Evolutionary conservation across 2,888 invertebrate genomes (phyloP).

Genomic region (Mythimna pallens): DNA sequence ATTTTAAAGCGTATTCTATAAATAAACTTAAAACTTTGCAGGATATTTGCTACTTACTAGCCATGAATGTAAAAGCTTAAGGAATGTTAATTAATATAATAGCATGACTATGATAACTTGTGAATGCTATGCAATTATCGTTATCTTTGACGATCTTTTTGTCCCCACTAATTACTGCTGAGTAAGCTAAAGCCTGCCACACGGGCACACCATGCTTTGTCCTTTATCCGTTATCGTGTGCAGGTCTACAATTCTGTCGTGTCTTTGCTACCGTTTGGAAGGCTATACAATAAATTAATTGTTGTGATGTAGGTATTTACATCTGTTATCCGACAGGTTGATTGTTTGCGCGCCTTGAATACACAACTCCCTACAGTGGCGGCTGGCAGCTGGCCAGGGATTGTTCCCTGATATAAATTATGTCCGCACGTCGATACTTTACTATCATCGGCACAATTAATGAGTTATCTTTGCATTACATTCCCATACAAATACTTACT

Average conservation of each 20-base stretch:
- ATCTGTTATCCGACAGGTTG: conserved; percentile 65
- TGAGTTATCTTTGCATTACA: conserved; percentile 53
- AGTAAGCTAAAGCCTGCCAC: background rate
- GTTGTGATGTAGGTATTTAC: conserved; percentile 50
- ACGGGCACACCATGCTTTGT: conserved; percentile 21
- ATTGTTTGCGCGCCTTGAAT: conserved; percentile 73
- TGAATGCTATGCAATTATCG: conserved; percentile 4
- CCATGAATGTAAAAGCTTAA: conserved; percentile 7
- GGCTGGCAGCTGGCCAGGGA: conserved; percentile 75
- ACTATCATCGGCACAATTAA: conserved; percentile 70
- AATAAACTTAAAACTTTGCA: conserved; percentile 25
- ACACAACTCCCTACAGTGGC: conserved; percentile 63
- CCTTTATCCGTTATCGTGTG: conserved; percentile 10
- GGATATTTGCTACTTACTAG: conserved; percentile 15
- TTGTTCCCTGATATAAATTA: conserved; percentile 73
- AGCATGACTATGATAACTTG: conserved; percentile 8
- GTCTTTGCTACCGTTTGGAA: conserved; percentile 3
- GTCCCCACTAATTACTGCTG: conserved; percentile 26
- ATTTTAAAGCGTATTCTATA: conserved; percentile 14
- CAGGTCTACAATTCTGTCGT: conserved; percentile 13
- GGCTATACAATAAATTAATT: conserved; percentile 37
- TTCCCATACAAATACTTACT: conserved; percentile 40
- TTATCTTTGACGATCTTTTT: conserved; percentile 17
- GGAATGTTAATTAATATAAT: conserved; percentile 17
- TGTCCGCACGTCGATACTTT: conserved; percentile 70